phyloP scores from a whole-genome alignment of 1,140 invertebrate genomes.

The Drosophila tristis region DNA sequence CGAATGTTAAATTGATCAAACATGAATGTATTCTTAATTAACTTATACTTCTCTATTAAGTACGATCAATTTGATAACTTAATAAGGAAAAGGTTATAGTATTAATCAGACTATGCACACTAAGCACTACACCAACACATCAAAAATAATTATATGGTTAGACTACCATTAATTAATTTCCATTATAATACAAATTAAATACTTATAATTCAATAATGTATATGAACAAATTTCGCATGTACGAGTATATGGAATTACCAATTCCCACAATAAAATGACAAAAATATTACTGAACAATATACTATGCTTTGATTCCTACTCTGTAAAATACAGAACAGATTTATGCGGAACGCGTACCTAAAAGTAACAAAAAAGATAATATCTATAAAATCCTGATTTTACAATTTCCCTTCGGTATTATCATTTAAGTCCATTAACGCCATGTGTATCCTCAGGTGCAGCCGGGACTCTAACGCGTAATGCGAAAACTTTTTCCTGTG shows the following conservation, averaged over 20 bases:
- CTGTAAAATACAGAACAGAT: not conserved
- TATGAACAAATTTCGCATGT: constrained; percentile 18
- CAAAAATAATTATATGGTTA: constrained; percentile 32
- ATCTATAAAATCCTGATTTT: not conserved
- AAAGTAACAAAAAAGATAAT: not conserved
- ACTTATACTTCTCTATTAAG: constrained; percentile 27
- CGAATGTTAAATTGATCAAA: constrained; percentile 59
- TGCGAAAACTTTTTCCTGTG: constrained; percentile 94
- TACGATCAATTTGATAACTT: constrained; percentile 8
- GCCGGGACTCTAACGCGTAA: constrained; percentile 94
- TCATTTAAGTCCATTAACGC: constrained; percentile 87
- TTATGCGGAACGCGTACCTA: not conserved
- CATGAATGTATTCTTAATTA: constrained; percentile 40
- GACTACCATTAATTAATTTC: constrained; percentile 32
- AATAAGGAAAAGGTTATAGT: constrained; percentile 28
- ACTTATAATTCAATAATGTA: constrained; percentile 19
- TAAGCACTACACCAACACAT: constrained; percentile 29
- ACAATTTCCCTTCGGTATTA: too few relatives aligned
- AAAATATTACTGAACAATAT: constrained; percentile 23
- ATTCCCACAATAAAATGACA: constrained; percentile 48
- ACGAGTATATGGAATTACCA: constrained; percentile 32
- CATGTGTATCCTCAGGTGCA: constrained; percentile 96
- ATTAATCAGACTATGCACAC: constrained; percentile 38
- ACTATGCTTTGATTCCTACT: constrained; percentile 12
- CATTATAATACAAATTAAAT: constrained; percentile 22